Evolutionary conservation across 2,113 vertebrate genomes (phyloP).

Genomic region (Oncorhynchus masou): DNA sequence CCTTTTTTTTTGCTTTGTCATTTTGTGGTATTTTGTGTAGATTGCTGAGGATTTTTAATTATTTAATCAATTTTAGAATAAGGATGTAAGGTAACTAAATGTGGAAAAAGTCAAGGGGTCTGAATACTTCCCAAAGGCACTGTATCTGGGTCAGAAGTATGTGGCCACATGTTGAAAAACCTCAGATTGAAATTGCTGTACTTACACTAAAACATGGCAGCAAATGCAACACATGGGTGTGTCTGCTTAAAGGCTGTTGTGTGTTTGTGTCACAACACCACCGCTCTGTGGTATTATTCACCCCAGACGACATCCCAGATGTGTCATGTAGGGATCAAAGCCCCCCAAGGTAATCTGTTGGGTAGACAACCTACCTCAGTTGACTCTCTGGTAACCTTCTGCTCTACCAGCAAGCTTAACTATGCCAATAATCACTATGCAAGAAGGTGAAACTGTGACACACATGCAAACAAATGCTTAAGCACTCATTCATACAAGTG

Average conservation of each 20-base stretch:
- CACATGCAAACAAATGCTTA: not conserved
- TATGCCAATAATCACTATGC: conserved; percentile 10
- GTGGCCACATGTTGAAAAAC: too few species aligned
- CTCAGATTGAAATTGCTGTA: too few species aligned
- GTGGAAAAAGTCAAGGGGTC: too few species aligned
- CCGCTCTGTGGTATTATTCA: not conserved
- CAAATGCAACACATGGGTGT: not conserved
- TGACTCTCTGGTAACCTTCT: conserved; percentile 1
- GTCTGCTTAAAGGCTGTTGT: not conserved
- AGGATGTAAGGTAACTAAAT: too few species aligned
- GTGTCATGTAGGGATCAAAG: conserved; percentile 2
- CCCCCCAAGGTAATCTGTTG: not conserved
- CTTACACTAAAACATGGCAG: not conserved
- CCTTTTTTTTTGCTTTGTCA: too few species aligned
- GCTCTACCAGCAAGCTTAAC: conserved; percentile 8
- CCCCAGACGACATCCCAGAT: not conserved
- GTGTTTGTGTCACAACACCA: not conserved
- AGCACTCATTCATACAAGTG: not conserved
- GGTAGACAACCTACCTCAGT: not conserved
- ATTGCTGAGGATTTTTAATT: too few species aligned
- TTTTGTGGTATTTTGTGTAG: too few species aligned
- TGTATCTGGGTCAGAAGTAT: too few species aligned
- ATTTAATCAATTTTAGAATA: too few species aligned
- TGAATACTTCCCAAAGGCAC: too few species aligned
- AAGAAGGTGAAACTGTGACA: conserved; percentile 1